Conservation (phyloP, 2,797 vertebrate species). For the Limnodromus scolopaceus region DNA sequence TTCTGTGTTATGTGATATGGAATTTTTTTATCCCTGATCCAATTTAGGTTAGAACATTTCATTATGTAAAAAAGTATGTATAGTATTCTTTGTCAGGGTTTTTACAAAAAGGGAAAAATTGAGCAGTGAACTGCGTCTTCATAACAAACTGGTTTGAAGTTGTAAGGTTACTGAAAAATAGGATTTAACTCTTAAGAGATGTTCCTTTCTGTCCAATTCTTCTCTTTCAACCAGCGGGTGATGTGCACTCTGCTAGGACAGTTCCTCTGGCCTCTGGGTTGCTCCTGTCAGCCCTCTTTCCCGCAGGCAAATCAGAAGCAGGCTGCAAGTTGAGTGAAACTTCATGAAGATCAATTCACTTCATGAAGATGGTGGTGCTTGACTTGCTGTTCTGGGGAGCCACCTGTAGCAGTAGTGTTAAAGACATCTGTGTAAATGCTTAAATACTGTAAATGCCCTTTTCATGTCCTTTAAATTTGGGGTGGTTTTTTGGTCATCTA, state of each 20-base stretch:
- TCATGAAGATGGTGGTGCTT: neutral
- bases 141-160: neutral
- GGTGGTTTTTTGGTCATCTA: neutral
- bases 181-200: neutral
- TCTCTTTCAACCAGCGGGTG: neutral
- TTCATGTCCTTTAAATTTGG: neutral
- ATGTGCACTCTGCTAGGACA: neutral
- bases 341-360: neutral
- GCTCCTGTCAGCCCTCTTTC: neutral
- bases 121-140: neutral
- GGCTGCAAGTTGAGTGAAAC: neutral
- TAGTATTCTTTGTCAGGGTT: neutral
- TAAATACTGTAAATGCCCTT: neutral
- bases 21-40: neutral
- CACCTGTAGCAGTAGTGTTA: neutral
- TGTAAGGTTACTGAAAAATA: neutral
- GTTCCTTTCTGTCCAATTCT: neutral
- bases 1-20: neutral
- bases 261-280: neutral
- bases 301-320: rapidly evolving
- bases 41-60: neutral
- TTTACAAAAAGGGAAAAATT: neutral
- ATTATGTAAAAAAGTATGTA: neutral
- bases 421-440: neutral
- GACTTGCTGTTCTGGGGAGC: neutral